phyloP scores from a whole-genome alignment of 2,888 invertebrate species.

The Metellina segmentata region DNA sequence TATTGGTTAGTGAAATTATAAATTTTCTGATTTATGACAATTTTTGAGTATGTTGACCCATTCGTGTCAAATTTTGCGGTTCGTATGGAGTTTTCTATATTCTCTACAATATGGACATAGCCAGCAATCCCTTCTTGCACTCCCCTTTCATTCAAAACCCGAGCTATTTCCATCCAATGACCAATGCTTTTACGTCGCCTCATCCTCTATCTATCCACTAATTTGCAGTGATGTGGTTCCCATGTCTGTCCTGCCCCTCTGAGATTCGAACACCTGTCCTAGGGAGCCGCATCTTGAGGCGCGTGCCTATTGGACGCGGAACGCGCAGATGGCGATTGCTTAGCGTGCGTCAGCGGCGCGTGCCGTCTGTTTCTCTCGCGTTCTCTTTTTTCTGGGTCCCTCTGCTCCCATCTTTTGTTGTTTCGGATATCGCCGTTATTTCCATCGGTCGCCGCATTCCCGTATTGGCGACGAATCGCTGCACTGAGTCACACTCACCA shows the following conservation, averaged over 20 bases:
- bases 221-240: not conserved
- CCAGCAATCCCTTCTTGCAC: too few species aligned
- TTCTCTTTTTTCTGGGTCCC: not conserved
- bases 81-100: too few species aligned
- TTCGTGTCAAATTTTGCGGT: too few species aligned
- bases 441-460: not conserved
- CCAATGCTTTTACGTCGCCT: not conserved
- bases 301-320: constrained; percentile 42
- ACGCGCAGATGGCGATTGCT: constrained; percentile 61
- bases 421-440: constrained; percentile 28
- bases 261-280: constrained; percentile 67
- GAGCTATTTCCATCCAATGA: too few species aligned
- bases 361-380: constrained; percentile 11
- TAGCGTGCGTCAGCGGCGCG: constrained; percentile 60
- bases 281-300: constrained; percentile 17
- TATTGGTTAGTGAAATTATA: too few species aligned
- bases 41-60: too few species aligned
- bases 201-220: not conserved
- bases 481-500: not conserved
- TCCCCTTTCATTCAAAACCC: too few species aligned
- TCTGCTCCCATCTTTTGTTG: constrained; percentile 24
- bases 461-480: constrained; percentile 46
- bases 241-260: not conserved
- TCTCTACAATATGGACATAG: too few species aligned
- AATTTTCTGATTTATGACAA: too few species aligned